Evolutionary conservation across 1,140 invertebrate genomes (phyloP).

Genomic region (Rhysida immarginata): DNA sequence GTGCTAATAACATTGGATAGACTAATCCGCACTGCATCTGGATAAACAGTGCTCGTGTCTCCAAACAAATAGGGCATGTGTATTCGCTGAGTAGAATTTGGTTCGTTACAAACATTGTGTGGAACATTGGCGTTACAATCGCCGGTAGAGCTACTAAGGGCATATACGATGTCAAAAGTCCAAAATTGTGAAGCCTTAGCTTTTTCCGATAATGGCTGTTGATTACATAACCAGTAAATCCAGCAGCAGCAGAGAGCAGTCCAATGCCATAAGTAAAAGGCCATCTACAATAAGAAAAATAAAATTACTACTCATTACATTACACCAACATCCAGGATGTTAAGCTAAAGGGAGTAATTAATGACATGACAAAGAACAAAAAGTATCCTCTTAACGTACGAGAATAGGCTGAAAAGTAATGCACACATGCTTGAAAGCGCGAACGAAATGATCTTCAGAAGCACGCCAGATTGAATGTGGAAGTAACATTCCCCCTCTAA

Average conservation of each 20-base stretch:
- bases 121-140: neutral
- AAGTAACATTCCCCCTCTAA: too few relatives aligned
- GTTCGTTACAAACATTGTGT: neutral
- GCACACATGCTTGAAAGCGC: too few relatives aligned
- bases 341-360: too few relatives aligned
- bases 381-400: too few relatives aligned
- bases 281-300: neutral
- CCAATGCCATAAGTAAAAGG: constrained; percentile 5
- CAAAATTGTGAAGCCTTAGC: constrained; percentile 2
- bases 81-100: neutral
- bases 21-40: too few relatives aligned
- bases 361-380: too few relatives aligned
- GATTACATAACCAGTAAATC: neutral
- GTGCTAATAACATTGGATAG: too few relatives aligned
- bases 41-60: neutral
- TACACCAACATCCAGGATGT: too few relatives aligned
- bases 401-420: too few relatives aligned
- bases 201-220: neutral
- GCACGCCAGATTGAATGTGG: too few relatives aligned
- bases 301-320: too few relatives aligned
- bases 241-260: neutral
- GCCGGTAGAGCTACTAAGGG: neutral
- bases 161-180: neutral
- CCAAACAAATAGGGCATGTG: neutral
- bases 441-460: too few relatives aligned